phyloP scores from a whole-genome alignment of 2,888 invertebrate genomes.

The Pecten maximus region DNA sequence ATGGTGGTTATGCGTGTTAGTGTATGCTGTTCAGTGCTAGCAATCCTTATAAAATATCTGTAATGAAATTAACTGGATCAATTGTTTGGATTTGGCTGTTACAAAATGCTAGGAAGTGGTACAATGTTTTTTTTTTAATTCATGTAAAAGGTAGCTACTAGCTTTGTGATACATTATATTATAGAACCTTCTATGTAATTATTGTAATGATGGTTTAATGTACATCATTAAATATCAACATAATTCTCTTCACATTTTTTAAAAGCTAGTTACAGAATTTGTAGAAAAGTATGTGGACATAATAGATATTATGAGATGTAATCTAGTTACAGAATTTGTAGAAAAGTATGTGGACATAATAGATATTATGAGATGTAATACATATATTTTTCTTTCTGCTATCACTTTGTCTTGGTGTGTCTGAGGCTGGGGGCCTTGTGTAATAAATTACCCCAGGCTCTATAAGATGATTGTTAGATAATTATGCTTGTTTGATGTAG shows the following conservation, averaged over 20 bases:
- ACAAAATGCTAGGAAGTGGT: not conserved
- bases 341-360: not conserved
- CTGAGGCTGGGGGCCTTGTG: not conserved
- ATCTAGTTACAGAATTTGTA: not conserved
- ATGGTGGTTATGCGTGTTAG: not conserved
- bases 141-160: not conserved
- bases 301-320: not conserved
- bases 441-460: not conserved
- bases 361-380: not conserved
- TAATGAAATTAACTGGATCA: not conserved
- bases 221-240: not conserved
- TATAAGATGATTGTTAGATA: slow-evolving; percentile 1
- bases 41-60: not conserved
- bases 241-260: too few species aligned
- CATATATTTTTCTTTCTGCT: not conserved
- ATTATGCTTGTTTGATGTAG: slow-evolving; percentile 30
- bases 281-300: not conserved
- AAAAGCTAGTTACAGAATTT: not conserved
- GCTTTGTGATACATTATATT: not conserved
- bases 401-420: not conserved
- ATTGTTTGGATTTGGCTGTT: not conserved
- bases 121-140: not conserved
- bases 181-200: not conserved
- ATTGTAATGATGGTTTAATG: not conserved
- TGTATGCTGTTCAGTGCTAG: not conserved